Evolutionary conservation across 2,888 invertebrate species (phyloP).

Genomic region (Halictus quadricinctus): DNA sequence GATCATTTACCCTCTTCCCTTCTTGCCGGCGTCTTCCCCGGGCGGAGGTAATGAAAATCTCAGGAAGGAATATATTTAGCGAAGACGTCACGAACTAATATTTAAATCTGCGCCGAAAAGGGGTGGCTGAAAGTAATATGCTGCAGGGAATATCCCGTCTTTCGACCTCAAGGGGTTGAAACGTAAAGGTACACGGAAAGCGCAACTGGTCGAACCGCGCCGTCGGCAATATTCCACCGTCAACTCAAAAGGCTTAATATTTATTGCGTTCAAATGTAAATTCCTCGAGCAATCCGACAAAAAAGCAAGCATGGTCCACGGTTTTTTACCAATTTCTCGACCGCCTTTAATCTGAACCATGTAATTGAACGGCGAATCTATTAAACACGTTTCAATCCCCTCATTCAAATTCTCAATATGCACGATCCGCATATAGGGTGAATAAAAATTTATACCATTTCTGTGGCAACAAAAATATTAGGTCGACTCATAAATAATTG

Average conservation of each 20-base stretch:
- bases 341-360: not conserved
- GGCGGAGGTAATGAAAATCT: slow-evolving; percentile 12
- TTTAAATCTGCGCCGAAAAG: slow-evolving; percentile 20
- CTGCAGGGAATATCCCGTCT: slow-evolving; percentile 35
- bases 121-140: slow-evolving; percentile 44
- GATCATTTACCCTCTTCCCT: not conserved
- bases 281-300: not conserved
- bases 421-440: not conserved
- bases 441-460: not conserved
- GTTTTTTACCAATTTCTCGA: not conserved
- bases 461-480: not conserved
- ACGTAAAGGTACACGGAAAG: slow-evolving; percentile 36
- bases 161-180: slow-evolving; percentile 36
- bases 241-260: slow-evolving; percentile 17
- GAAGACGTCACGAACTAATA: slow-evolving; percentile 19
- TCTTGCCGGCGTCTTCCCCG: not conserved
- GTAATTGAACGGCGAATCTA: not conserved
- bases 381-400: not conserved
- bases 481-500: too few species aligned
- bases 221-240: slow-evolving; percentile 28
- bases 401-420: not conserved
- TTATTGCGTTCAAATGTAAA: slow-evolving; percentile 18
- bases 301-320: not conserved
- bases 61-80: slow-evolving; percentile 31
- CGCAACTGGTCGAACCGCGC: slow-evolving; percentile 48